These are phyloP conservation scores for Agrenia bidenticulata DNA, from an alignment of 2,888 invertebrate species.

Conservation along the genomic window DNA sequence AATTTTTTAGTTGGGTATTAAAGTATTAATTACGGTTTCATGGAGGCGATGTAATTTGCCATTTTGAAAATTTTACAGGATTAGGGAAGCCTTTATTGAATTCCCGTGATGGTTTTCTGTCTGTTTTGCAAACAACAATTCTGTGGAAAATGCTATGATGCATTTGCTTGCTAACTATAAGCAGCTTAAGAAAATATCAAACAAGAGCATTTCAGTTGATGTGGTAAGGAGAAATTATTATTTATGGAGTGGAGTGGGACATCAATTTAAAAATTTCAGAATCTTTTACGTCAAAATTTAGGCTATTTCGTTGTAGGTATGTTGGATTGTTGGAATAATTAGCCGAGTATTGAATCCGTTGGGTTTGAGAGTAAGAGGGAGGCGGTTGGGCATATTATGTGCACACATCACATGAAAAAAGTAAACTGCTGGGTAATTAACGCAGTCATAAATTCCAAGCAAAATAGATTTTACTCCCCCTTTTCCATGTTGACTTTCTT, in stretches of 20 bases:
- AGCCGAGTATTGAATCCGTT: background rate
- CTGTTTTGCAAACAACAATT: too few species aligned
- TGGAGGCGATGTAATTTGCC: too few species aligned
- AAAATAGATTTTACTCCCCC: constrained; percentile 52
- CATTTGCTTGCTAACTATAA: background rate
- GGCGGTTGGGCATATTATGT: background rate
- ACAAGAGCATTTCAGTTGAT: background rate
- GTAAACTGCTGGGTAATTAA: constrained; percentile 45
- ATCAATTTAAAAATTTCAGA: constrained; percentile 17
- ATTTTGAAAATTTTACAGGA: too few species aligned
- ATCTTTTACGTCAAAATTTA: background rate
- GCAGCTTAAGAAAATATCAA: background rate
- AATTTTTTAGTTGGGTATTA: too few species aligned
- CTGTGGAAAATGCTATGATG: background rate
- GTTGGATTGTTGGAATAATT: background rate
- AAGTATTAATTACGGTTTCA: too few species aligned
- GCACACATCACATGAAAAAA: constrained; percentile 9
- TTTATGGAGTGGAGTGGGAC: background rate
- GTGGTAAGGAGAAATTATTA: background rate
- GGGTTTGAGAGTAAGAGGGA: background rate
- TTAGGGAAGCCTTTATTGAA: too few species aligned
- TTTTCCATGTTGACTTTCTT: constrained; percentile 49
- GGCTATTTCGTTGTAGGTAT: too few species aligned
- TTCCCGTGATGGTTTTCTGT: too few species aligned
- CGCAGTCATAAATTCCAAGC: constrained; percentile 50